Percentiles rank a stretch among this genome's conserved stretches.
phyloP scores from a whole-genome alignment of 2,888 invertebrate genomes.

The Phoenoteleia sp. region DNA sequence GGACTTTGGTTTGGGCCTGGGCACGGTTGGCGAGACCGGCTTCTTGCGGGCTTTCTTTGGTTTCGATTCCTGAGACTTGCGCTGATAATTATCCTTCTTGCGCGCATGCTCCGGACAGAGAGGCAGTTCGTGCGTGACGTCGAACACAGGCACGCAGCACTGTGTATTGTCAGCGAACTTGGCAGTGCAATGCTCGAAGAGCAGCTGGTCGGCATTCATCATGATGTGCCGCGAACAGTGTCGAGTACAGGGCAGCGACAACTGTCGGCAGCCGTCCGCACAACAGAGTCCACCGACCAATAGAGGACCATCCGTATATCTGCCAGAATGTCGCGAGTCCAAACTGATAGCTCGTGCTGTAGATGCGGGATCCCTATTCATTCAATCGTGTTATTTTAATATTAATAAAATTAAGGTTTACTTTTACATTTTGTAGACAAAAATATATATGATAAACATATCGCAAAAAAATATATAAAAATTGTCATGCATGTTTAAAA shows the following conservation, averaged over 20 bases:
- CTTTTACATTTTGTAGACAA: too few species aligned
- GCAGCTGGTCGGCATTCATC: conserved; percentile 93
- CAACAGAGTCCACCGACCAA: conserved; percentile 83
- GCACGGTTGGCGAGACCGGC: conserved; percentile 88
- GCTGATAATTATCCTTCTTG: conserved; percentile 94
- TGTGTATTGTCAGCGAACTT: conserved; percentile 93
- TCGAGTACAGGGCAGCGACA: conserved; percentile 92
- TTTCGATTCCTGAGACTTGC: conserved; percentile 92
- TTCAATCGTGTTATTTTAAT: too few species aligned
- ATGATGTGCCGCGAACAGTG: conserved; percentile 96
- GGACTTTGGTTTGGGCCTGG: conserved; percentile 86
- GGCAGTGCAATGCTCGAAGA: conserved; percentile 94
- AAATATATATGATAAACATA: too few species aligned
- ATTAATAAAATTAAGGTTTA: too few species aligned
- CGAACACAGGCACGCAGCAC: conserved; percentile 93
- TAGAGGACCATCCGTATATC: conserved; percentile 79
- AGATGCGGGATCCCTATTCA: conserved; percentile 79
- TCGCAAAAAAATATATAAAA: too few species aligned
- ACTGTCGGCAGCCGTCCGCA: conserved; percentile 84
- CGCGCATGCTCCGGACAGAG: conserved; percentile 95
- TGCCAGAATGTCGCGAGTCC: conserved; percentile 73
- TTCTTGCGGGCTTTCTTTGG: conserved; percentile 91
- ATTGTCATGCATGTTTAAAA: too few species aligned
- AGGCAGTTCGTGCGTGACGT: conserved; percentile 93
- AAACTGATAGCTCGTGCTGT: conserved; percentile 77